Conservation (phyloP, 2,888 invertebrate species). For the Eupithecia centaureata region DNA sequence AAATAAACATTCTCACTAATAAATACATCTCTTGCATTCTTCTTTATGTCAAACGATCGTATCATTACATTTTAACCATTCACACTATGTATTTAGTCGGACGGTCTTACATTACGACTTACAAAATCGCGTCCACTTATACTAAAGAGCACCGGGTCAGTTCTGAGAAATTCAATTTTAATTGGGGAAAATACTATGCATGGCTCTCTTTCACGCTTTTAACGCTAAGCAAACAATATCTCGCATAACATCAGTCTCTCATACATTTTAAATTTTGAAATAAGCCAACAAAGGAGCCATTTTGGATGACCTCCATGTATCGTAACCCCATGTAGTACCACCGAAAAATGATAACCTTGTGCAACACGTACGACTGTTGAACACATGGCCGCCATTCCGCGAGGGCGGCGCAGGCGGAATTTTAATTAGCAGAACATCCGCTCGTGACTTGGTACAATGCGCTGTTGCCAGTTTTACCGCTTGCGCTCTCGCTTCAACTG, state of each 20-base stretch:
- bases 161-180: slow-evolving; percentile 72
- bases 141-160: slow-evolving; percentile 81
- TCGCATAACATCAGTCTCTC: slow-evolving; percentile 70
- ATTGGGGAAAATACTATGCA: slow-evolving; percentile 66
- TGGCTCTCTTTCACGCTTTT: slow-evolving; percentile 60
- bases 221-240: slow-evolving; percentile 58
- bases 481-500: slow-evolving; percentile 67
- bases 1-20: slow-evolving; percentile 81
- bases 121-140: slow-evolving; percentile 75
- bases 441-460: slow-evolving; percentile 77
- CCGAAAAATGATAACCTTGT: slow-evolving; percentile 79
- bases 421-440: slow-evolving; percentile 85
- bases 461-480: slow-evolving; percentile 75
- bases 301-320: slow-evolving; percentile 58
- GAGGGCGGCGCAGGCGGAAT: slow-evolving; percentile 84
- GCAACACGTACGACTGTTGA: slow-evolving; percentile 79
- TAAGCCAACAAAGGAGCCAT: slow-evolving; percentile 63
- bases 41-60: slow-evolving; percentile 51
- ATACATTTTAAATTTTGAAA: slow-evolving; percentile 61
- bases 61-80: slow-evolving; percentile 51
- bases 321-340: slow-evolving; percentile 26
- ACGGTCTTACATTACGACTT: slow-evolving; percentile 73
- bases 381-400: slow-evolving; percentile 84
- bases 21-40: slow-evolving; percentile 76
- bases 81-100: slow-evolving; percentile 62